phyloP scores from a whole-genome alignment of 2,888 invertebrate genomes.

The Pocota personata region DNA sequence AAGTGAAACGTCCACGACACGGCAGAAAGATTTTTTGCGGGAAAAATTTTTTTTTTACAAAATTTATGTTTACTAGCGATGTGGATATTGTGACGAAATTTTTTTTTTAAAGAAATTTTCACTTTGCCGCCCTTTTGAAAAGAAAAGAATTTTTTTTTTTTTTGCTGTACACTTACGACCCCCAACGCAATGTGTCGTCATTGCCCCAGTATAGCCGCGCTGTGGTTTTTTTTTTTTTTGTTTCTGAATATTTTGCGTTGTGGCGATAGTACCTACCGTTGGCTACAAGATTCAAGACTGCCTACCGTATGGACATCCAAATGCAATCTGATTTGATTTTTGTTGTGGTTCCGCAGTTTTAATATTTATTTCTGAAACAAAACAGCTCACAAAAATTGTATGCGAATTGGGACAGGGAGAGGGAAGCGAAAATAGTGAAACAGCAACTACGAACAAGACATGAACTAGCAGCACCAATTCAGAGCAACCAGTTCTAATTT shows the following conservation, averaged over 20 bases:
- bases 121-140: slow-evolving; percentile 68
- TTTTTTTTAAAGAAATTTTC: slow-evolving; percentile 36
- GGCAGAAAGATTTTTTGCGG: slow-evolving; percentile 43
- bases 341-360: slow-evolving; percentile 64
- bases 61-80: slow-evolving; percentile 6
- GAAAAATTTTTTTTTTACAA: slow-evolving; percentile 32
- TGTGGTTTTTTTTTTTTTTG: neutral
- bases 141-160: neutral
- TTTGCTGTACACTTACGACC: slow-evolving; percentile 29
- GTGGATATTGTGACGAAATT: slow-evolving; percentile 49
- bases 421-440: slow-evolving; percentile 35
- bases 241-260: slow-evolving; percentile 48
- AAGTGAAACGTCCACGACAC: slow-evolving; percentile 49
- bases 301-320: slow-evolving; percentile 64
- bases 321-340: slow-evolving; percentile 65
- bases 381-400: slow-evolving; percentile 9
- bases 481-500: slow-evolving; percentile 30
- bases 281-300: neutral
- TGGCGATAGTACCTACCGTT: slow-evolving; percentile 34
- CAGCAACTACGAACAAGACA: neutral
- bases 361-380: slow-evolving; percentile 57
- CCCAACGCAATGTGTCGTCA: slow-evolving; percentile 8
- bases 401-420: slow-evolving; percentile 11
- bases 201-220: neutral
- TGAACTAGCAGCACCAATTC: neutral